Conservation (phyloP, 2,888 invertebrate genomes). For the Heteropelma amictum region DNA sequence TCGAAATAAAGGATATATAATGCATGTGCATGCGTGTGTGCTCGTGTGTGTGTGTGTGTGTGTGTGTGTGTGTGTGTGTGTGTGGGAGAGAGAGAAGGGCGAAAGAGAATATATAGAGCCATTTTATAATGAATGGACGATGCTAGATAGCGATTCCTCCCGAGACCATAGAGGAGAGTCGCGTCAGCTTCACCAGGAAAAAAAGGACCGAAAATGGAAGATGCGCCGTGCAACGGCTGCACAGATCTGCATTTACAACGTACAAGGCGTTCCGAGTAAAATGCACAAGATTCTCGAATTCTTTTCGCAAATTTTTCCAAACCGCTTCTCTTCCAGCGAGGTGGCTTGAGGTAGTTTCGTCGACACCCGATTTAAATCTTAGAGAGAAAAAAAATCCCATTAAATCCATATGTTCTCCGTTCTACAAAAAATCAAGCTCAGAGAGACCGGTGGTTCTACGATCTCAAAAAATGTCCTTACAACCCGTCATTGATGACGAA, state of each 20-base stretch:
- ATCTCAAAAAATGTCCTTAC: too few relatives aligned
- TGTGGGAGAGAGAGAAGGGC: not conserved
- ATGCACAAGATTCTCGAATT: not conserved
- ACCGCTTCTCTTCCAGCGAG: too few relatives aligned
- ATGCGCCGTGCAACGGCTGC: too few relatives aligned
- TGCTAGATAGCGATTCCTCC: slow-evolving; percentile 26
- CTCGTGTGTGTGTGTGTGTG: not conserved
- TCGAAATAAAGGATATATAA: too few relatives aligned
- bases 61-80: not conserved
- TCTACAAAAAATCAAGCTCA: too few relatives aligned
- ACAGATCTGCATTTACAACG: not conserved
- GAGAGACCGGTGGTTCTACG: too few relatives aligned
- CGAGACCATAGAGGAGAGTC: slow-evolving; percentile 16
- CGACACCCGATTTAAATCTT: too few relatives aligned
- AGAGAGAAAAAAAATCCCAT: too few relatives aligned
- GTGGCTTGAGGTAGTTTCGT: too few relatives aligned
- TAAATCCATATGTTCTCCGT: too few relatives aligned
- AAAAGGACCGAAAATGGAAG: not conserved
- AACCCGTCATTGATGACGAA: too few relatives aligned
- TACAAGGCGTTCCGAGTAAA: not conserved
- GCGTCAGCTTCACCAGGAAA: slow-evolving; percentile 5
- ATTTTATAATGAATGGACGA: slow-evolving; percentile 40
- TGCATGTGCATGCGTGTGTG: not conserved
- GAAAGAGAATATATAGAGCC: slow-evolving; percentile 13
- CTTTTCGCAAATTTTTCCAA: not conserved